phyloP scores from a whole-genome alignment of 2,113 vertebrate genomes.

The Urocitellus parryii region DNA sequence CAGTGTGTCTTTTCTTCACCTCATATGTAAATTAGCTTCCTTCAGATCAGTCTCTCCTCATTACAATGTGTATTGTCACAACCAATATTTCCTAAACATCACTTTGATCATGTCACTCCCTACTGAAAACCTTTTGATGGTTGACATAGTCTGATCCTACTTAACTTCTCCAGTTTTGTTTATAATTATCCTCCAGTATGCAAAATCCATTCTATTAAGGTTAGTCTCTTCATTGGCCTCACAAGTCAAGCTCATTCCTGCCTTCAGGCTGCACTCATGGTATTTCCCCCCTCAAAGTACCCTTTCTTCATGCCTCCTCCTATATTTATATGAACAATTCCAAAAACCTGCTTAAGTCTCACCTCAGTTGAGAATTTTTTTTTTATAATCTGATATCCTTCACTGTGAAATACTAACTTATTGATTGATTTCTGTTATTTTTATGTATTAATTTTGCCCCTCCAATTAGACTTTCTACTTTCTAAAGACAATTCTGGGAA shows the following conservation, averaged over 20 bases:
- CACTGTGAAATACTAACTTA: slow-evolving; percentile 39
- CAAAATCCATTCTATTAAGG: neutral
- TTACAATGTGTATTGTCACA: neutral
- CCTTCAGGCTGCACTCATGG: neutral
- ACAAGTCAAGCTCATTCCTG: neutral
- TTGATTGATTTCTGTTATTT: slow-evolving; percentile 44
- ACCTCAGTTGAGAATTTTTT: slow-evolving; percentile 35
- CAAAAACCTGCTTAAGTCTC: neutral
- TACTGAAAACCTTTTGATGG: slow-evolving; percentile 9
- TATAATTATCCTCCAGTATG: slow-evolving; percentile 9
- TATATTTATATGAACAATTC: neutral
- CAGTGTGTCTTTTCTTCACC: neutral
- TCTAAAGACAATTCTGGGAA: slow-evolving; percentile 50
- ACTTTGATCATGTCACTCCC: neutral
- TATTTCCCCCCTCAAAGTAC: neutral
- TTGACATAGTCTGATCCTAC: slow-evolving; percentile 6
- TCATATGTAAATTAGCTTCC: neutral
- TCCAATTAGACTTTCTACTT: slow-evolving; percentile 52
- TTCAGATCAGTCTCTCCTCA: neutral
- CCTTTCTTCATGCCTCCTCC: neutral
- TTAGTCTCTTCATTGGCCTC: neutral
- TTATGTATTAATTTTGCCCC: slow-evolving; percentile 6
- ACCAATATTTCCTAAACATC: neutral
- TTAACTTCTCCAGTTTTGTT: slow-evolving; percentile 31
- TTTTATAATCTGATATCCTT: slow-evolving; percentile 12